Evolutionary conservation across 2,888 invertebrate genomes (phyloP).

Genomic region (Apamea monoglypha): DNA sequence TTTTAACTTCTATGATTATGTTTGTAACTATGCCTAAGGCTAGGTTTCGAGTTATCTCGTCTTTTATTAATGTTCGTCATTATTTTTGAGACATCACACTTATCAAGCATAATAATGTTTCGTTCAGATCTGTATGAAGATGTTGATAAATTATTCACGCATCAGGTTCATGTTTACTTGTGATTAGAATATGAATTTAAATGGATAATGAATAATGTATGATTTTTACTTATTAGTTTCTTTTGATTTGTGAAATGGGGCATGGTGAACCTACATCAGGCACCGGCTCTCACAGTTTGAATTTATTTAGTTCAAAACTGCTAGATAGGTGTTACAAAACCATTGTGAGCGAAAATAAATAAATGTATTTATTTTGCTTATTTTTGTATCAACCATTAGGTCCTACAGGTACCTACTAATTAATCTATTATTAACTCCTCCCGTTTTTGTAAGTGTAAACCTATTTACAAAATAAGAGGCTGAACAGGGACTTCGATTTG

Average conservation of each 20-base stretch:
- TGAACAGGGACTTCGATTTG: neutral
- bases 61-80: slow-evolving; percentile 82
- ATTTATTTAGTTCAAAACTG: neutral
- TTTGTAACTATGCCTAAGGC: slow-evolving; percentile 83
- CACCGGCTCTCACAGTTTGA: neutral
- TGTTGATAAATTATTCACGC: slow-evolving; percentile 44
- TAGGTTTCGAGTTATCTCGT: slow-evolving; percentile 75
- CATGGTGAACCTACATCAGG: neutral
- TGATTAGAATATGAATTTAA: slow-evolving; percentile 35
- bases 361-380: neutral
- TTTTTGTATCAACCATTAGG: neutral
- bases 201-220: slow-evolving; percentile 23
- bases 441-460: neutral
- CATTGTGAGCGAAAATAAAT: neutral
- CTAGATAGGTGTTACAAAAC: neutral
- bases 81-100: slow-evolving; percentile 80
- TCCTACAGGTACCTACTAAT: neutral
- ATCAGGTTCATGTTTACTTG: slow-evolving; percentile 26
- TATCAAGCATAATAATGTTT: slow-evolving; percentile 66
- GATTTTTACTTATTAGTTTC: slow-evolving; percentile 8
- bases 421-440: neutral
- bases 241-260: neutral
- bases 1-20: slow-evolving; percentile 89
- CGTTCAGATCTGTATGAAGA: slow-evolving; percentile 42
- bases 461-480: neutral